Percentiles rank a stretch among this genome's conserved stretches.
Evolutionary conservation across 2,797 vertebrate species (phyloP).

Genomic region (Rachycentron canadum): DNA sequence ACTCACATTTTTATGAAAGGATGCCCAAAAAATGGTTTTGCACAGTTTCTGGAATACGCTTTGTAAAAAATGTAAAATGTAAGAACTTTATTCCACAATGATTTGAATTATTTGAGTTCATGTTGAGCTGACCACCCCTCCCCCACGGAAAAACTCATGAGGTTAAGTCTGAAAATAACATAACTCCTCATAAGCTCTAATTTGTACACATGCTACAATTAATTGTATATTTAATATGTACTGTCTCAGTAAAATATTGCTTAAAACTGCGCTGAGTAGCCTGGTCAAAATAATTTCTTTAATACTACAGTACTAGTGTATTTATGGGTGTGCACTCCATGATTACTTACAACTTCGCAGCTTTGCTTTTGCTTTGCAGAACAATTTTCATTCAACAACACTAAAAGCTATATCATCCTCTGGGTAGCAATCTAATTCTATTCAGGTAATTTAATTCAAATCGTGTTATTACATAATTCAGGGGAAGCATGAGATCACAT

Average conservation of each 20-base stretch:
- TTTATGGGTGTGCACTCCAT: slow-evolving; percentile 27
- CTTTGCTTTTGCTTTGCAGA: slow-evolving; percentile 41
- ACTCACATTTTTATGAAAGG: background rate
- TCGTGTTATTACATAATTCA: slow-evolving; percentile 55
- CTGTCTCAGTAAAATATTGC: slow-evolving; percentile 14
- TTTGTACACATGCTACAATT: background rate
- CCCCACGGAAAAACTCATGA: background rate
- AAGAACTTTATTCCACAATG: background rate
- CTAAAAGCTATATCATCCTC: slow-evolving; percentile 40
- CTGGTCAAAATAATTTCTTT: slow-evolving; percentile 36
- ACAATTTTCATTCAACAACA: slow-evolving; percentile 50
- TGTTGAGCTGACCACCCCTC: background rate
- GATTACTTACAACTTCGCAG: slow-evolving; percentile 54
- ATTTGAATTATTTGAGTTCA: background rate
- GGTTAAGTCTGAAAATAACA: slow-evolving; percentile 6
- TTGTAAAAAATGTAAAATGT: too few species aligned
- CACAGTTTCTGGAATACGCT: too few species aligned
- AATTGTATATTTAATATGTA: slow-evolving; percentile 34
- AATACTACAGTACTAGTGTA: slow-evolving; percentile 14
- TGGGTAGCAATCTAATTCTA: slow-evolving; percentile 49
- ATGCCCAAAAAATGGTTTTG: background rate
- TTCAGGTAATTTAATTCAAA: slow-evolving; percentile 61
- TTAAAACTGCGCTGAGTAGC: slow-evolving; percentile 5
- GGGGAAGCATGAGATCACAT: slow-evolving; percentile 35
- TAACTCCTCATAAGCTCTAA: slow-evolving; percentile 10